Conservation (phyloP, 2,797 vertebrate species). For the Mus caroli region DNA sequence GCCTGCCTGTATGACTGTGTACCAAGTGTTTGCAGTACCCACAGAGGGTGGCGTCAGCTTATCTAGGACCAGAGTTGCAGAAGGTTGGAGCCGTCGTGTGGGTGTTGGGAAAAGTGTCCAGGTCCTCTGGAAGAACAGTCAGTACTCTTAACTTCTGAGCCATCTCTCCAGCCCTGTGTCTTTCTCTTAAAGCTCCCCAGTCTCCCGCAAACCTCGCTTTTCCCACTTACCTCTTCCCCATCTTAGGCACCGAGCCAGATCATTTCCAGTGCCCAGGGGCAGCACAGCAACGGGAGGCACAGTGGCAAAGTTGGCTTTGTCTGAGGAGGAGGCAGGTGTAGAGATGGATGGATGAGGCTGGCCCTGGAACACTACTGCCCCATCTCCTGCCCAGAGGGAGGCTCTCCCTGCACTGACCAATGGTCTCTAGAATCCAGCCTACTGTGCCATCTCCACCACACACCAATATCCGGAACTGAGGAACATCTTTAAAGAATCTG, state of each 20-base stretch:
- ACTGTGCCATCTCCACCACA: conserved; percentile 97
- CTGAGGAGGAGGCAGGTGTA: conserved; percentile 86
- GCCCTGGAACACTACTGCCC: not conserved
- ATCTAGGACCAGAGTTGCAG: not conserved
- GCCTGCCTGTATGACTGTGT: not conserved
- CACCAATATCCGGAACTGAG: conserved; percentile 93
- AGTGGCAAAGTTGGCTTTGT: conserved; percentile 92
- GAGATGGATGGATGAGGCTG: not conserved
- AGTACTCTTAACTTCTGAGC: not conserved
- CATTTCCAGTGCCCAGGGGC: conserved; percentile 97
- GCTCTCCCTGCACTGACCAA: conserved; percentile 90
- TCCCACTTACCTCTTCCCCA: conserved; percentile 96
- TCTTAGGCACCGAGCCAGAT: conserved; percentile 96
- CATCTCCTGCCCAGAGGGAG: not conserved
- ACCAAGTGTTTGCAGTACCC: not conserved
- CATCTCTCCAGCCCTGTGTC: conserved; percentile 78
- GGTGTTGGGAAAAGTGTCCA: not conserved
- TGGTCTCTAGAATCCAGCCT: conserved; percentile 96
- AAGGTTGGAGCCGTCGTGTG: not conserved
- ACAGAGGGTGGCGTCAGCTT: not conserved
- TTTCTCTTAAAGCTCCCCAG: conserved; percentile 77
- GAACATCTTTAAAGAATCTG: conserved; percentile 93
- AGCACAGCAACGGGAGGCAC: conserved; percentile 94
- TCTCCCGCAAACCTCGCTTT: not conserved
- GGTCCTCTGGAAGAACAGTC: not conserved